Evolutionary conservation across 2,888 invertebrate species (phyloP).

Genomic region (Caenorhabditis sp.): DNA sequence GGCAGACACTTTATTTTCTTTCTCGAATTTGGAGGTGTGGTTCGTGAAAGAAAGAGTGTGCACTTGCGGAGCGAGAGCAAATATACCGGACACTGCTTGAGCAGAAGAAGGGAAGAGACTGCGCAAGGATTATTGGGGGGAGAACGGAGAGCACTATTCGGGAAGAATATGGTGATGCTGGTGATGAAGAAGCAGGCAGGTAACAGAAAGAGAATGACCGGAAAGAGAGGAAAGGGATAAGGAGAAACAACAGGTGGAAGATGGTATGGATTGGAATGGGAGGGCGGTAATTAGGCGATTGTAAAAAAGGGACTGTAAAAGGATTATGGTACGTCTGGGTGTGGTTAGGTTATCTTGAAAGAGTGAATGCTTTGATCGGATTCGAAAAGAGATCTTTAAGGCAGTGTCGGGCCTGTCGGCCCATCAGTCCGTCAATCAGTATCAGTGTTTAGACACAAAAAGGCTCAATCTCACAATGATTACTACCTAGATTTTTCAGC

Average conservation of each 20-base stretch:
- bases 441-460: too few relatives aligned
- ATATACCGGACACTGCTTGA: slow-evolving; percentile 49
- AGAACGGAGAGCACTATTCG: slow-evolving; percentile 35
- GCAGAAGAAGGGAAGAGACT: slow-evolving; percentile 24
- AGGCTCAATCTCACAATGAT: too few relatives aligned
- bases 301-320: slow-evolving; percentile 13
- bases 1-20: slow-evolving; percentile 33
- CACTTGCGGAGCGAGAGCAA: slow-evolving; percentile 50
- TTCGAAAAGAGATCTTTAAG: too few relatives aligned
- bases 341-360: background rate
- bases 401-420: too few relatives aligned
- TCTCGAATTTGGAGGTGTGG: slow-evolving; percentile 48
- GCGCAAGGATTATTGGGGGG: slow-evolving; percentile 30
- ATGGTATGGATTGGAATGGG: background rate
- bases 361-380: too few relatives aligned
- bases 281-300: slow-evolving; percentile 17
- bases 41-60: slow-evolving; percentile 30
- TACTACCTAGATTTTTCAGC: too few relatives aligned
- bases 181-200: slow-evolving; percentile 25
- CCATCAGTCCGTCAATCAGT: too few relatives aligned
- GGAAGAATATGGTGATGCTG: slow-evolving; percentile 29
- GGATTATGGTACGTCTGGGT: background rate
- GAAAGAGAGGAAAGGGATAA: slow-evolving; percentile 29
- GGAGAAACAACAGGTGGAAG: slow-evolving; percentile 24
- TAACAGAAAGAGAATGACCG: slow-evolving; percentile 16